Conservation (phyloP, 2,113 vertebrate genomes). For the Tenrec ecaudatus region DNA sequence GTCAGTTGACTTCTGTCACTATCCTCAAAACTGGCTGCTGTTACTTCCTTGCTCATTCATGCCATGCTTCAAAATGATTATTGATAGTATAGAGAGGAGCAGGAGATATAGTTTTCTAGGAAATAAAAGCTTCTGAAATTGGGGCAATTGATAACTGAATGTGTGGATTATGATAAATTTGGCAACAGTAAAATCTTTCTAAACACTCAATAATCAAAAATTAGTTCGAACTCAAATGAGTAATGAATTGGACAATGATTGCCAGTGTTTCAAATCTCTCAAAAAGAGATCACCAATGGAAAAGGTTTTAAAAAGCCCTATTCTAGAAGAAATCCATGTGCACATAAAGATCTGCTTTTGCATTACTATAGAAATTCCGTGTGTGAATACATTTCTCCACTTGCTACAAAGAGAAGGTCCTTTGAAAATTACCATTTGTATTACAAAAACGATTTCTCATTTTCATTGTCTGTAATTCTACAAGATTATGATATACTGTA, state of each 20-base stretch:
- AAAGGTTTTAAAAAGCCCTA: no score
- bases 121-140: no score
- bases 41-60: neutral
- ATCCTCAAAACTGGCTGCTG: neutral
- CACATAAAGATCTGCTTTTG: constrained; percentile 7
- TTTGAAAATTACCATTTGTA: constrained; percentile 53
- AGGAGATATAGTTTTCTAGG: constrained; percentile 18
- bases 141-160: no score
- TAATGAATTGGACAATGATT: no score
- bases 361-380: constrained; percentile 62
- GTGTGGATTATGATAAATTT: no score
- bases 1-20: neutral
- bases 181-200: no score
- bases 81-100: neutral
- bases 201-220: no score
- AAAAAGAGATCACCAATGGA: no score
- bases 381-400: constrained; percentile 16
- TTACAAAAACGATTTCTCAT: constrained; percentile 51
- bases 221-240: no score
- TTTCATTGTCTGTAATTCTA: constrained; percentile 45
- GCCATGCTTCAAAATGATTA: neutral
- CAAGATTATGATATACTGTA: constrained; percentile 51
- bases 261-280: no score
- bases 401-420: neutral
- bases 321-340: neutral